Conservation (phyloP, 2,888 invertebrate genomes). For the Lepidonotus clava region DNA sequence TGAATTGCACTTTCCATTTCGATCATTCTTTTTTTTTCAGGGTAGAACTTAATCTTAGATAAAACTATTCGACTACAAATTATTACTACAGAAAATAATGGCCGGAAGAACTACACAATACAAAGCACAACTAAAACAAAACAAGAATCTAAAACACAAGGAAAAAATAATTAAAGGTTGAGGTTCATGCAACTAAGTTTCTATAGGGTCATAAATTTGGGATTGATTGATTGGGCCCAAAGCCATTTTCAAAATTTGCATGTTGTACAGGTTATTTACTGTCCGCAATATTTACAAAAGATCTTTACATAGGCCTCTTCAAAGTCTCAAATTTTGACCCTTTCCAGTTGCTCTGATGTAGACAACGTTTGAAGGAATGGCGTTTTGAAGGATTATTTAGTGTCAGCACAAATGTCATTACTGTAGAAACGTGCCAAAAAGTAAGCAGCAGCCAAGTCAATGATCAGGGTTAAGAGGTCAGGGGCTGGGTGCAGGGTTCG, state of each 20-base stretch:
- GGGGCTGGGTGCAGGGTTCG: not conserved
- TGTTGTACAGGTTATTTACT: too few species aligned
- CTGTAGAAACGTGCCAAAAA: constrained; percentile 1
- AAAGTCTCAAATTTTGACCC: constrained; percentile 2
- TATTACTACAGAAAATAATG: not conserved
- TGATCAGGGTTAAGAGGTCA: not conserved
- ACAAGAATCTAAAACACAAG: constrained; percentile 26
- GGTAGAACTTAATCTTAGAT: not conserved
- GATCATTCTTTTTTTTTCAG: too few species aligned
- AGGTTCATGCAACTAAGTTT: constrained; percentile 22
- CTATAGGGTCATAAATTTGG: constrained; percentile 34
- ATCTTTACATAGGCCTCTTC: not conserved
- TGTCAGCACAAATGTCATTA: not conserved
- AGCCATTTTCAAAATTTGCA: not conserved
- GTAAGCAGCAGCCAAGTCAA: constrained; percentile 13
- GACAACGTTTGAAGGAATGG: not conserved
- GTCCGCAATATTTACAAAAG: not conserved
- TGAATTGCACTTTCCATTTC: too few species aligned
- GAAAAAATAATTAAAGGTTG: not conserved
- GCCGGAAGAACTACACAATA: constrained; percentile 17
- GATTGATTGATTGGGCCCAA: not conserved
- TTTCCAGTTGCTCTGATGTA: not conserved
- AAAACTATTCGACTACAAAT: not conserved
- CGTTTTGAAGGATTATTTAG: not conserved
- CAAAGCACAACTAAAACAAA: constrained; percentile 40